These are phyloP conservation scores for Babylonia areolata DNA, from an alignment of 1,140 invertebrate genomes.

Conservation along the genomic window DNA sequence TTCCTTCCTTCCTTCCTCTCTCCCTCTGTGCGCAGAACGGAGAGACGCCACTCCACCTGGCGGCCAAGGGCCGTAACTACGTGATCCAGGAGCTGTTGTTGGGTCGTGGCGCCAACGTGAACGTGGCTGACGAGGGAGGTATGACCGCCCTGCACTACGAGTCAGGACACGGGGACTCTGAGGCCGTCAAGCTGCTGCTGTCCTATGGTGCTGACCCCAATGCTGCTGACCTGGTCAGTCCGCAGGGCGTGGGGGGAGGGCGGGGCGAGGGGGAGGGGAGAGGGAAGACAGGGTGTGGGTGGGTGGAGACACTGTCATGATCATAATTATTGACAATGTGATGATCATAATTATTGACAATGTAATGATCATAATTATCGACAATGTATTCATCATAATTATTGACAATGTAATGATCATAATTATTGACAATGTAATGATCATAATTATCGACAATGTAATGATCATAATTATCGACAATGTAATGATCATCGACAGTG, in stretches of 20 bases:
- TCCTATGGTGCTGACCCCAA: conserved; percentile 43
- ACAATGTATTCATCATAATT: too few relatives aligned
- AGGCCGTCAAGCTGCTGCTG: conserved; percentile 48
- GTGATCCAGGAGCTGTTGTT: conserved; percentile 50
- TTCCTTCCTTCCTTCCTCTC: too few relatives aligned
- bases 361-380: too few relatives aligned
- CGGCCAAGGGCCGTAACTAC: conserved; percentile 49
- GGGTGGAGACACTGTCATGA: background rate
- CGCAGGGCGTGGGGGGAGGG: background rate
- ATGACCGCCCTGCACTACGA: conserved; percentile 48
- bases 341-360: too few relatives aligned
- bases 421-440: too few relatives aligned
- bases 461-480: too few relatives aligned
- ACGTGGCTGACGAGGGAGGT: conserved; percentile 40
- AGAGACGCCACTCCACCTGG: conserved; percentile 47
- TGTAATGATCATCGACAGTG: too few relatives aligned
- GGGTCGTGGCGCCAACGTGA: conserved; percentile 46
- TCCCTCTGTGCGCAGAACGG: conserved; percentile 40
- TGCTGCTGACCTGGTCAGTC: conserved; percentile 37
- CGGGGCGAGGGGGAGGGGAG: background rate
- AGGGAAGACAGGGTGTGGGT: background rate
- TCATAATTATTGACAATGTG: too few relatives aligned
- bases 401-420: too few relatives aligned
- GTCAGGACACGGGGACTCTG: conserved; percentile 45
- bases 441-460: too few relatives aligned